Conservation (phyloP, 2,888 invertebrate genomes). For the Rosalia funebris region DNA sequence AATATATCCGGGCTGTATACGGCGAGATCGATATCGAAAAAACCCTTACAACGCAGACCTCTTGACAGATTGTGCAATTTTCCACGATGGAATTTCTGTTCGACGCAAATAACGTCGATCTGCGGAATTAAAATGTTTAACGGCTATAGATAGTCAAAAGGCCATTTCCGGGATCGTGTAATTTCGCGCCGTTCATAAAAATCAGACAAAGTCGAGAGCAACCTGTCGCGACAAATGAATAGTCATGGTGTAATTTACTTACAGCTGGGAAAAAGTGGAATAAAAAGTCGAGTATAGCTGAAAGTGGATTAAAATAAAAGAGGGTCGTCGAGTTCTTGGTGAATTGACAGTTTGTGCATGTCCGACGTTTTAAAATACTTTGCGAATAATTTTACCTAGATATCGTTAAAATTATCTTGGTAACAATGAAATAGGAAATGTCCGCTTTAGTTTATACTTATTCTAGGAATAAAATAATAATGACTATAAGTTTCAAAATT, state of each 20-base stretch:
- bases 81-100: slow-evolving; percentile 31
- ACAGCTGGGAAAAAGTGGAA: not conserved
- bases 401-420: too few species aligned
- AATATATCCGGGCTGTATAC: slow-evolving; percentile 7
- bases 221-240: slow-evolving; percentile 6
- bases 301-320: too few species aligned
- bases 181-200: slow-evolving; percentile 7
- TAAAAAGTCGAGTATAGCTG: too few species aligned
- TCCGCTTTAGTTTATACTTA: too few species aligned
- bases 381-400: too few species aligned
- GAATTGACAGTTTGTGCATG: too few species aligned
- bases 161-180: slow-evolving; percentile 30
- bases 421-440: too few species aligned
- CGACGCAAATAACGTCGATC: slow-evolving; percentile 24
- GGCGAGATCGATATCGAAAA: slow-evolving; percentile 33
- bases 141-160: slow-evolving; percentile 29
- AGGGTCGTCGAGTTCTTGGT: too few species aligned
- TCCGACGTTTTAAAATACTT: too few species aligned
- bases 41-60: slow-evolving; percentile 33
- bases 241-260: not conserved
- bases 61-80: slow-evolving; percentile 36
- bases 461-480: too few species aligned
- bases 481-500: too few species aligned
- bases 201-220: not conserved
- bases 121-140: slow-evolving; percentile 35